Conservation (phyloP, 2,888 invertebrate genomes). For the Quadroppia sp. region DNA sequence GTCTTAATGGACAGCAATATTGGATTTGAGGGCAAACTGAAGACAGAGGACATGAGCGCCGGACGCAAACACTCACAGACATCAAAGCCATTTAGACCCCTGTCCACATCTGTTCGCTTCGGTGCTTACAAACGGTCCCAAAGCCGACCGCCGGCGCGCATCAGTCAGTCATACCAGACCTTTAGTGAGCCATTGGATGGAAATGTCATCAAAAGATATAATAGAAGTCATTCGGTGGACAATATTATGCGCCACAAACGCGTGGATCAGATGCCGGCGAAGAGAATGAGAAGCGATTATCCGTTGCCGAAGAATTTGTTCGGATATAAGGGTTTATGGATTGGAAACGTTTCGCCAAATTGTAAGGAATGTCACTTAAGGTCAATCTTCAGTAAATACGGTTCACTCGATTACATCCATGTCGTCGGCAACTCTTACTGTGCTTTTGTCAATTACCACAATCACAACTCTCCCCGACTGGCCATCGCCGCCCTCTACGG, state of each 20-base stretch:
- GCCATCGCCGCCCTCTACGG: constrained; percentile 33
- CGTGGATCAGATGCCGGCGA: not conserved
- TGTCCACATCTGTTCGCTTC: not conserved
- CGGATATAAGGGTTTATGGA: constrained; percentile 25
- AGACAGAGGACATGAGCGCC: not conserved
- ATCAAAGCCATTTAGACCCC: not conserved
- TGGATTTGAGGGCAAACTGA: not conserved
- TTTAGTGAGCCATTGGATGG: not conserved
- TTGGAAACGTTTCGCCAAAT: constrained; percentile 21
- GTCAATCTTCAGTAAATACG: not conserved
- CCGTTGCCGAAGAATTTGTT: constrained; percentile 29
- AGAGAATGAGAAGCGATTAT: not conserved
- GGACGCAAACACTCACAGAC: not conserved
- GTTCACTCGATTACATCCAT: not conserved
- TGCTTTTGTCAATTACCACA: constrained; percentile 35
- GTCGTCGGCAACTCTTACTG: constrained; percentile 1
- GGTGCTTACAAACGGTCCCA: not conserved
- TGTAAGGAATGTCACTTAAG: not conserved
- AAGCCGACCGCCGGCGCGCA: constrained; percentile 4
- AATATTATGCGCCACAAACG: not conserved
- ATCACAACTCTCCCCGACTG: constrained; percentile 29
- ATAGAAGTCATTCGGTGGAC: constrained; percentile 18
- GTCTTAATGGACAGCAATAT: too few relatives aligned
- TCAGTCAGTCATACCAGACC: not conserved
- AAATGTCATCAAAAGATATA: not conserved